These are phyloP conservation scores for Boleophthalmus pectinirostris DNA, from an alignment of 2,113 vertebrate genomes.

Conservation along the genomic window DNA sequence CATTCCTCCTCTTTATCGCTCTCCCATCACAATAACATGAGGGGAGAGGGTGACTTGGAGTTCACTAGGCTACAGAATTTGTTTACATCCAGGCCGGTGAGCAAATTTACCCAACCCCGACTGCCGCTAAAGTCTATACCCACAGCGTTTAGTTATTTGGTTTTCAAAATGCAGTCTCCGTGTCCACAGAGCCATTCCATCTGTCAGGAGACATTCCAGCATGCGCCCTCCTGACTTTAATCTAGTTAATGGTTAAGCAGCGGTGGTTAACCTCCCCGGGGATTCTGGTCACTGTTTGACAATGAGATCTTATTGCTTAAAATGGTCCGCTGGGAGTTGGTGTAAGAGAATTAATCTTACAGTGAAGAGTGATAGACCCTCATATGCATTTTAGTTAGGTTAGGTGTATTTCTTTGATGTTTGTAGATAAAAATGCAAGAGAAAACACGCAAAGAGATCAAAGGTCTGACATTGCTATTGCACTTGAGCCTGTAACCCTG, in stretches of 20 bases:
- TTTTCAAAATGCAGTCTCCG: slow-evolving; percentile 32
- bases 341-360: slow-evolving; percentile 58
- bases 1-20: slow-evolving; percentile 43
- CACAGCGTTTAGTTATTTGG: slow-evolving; percentile 19
- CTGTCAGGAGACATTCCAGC: slow-evolving; percentile 47
- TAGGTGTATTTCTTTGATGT: too few relatives aligned
- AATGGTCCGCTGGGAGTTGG: slow-evolving; percentile 54
- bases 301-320: slow-evolving; percentile 65
- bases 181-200: slow-evolving; percentile 41
- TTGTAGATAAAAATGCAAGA: too few relatives aligned
- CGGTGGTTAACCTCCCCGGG: slow-evolving; percentile 62
- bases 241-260: slow-evolving; percentile 78
- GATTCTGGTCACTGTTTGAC: slow-evolving; percentile 72
- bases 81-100: slow-evolving; percentile 18
- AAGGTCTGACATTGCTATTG: too few relatives aligned
- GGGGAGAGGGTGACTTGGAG: slow-evolving; percentile 49
- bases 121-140: slow-evolving; percentile 10
- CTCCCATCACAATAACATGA: slow-evolving; percentile 33
- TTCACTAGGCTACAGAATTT: slow-evolving; percentile 48
- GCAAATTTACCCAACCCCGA: slow-evolving; percentile 23
- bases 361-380: slow-evolving; percentile 27
- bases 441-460: too few relatives aligned
- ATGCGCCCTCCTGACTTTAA: slow-evolving; percentile 49
- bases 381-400: background rate
- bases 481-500: too few relatives aligned